Evolutionary conservation across 2,888 invertebrate genomes (phyloP).

Genomic region (Brachycybe producta): DNA sequence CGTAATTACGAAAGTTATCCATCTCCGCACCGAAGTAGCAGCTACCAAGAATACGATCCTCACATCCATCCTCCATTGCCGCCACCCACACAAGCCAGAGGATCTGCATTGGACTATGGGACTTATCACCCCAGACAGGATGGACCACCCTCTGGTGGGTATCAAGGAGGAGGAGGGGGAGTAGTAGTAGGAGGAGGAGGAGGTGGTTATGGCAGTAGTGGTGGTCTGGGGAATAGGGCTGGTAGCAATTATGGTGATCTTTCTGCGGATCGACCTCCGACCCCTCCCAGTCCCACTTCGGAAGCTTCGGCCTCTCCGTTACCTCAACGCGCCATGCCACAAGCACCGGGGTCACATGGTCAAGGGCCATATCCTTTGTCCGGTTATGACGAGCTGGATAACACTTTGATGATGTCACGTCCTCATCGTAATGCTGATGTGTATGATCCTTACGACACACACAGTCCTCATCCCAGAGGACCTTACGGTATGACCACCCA

Average conservation of each 20-base stretch:
- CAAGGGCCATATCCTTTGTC: conserved; percentile 42
- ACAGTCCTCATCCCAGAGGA: conserved; percentile 10
- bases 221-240: neutral
- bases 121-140: conserved; percentile 10
- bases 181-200: conserved; percentile 7
- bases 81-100: conserved; percentile 8
- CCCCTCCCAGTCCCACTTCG: conserved; percentile 22
- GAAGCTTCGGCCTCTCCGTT: conserved; percentile 23
- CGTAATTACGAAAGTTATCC: conserved; percentile 19
- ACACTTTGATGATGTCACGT: conserved; percentile 28
- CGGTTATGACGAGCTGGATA: conserved; percentile 52
- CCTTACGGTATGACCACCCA: conserved; percentile 7
- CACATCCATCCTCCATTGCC: conserved; percentile 10
- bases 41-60: conserved; percentile 19
- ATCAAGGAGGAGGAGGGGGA: conserved; percentile 9
- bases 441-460: conserved; percentile 8
- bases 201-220: conserved; percentile 7
- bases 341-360: conserved; percentile 33
- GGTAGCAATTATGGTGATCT: conserved; percentile 2
- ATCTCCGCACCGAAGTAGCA: conserved; percentile 16
- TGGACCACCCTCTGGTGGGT: conserved; percentile 10
- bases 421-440: conserved; percentile 13
- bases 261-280: conserved; percentile 22
- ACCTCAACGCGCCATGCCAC: conserved; percentile 25
- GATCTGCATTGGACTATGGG: conserved; percentile 13